Evolutionary conservation across 2,113 vertebrate genomes (phyloP).

Genomic region (Trematomus loennbergii): DNA sequence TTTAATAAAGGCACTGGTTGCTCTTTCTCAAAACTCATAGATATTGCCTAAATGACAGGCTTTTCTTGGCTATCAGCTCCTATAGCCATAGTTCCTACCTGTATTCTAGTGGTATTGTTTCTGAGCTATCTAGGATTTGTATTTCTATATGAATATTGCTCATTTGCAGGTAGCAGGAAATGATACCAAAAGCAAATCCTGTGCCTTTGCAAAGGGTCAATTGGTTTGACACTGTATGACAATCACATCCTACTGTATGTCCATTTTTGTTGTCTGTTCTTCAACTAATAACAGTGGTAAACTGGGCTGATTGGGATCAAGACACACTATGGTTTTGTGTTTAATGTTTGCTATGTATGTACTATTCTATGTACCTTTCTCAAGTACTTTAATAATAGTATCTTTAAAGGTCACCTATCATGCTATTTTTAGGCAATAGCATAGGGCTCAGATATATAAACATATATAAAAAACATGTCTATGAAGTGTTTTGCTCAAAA

Average conservation of each 20-base stretch:
- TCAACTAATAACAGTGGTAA: neutral
- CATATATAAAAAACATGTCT: no score
- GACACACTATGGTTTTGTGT: no score
- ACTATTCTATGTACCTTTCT: no score
- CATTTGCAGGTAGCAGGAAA: neutral
- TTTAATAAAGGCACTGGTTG: no score
- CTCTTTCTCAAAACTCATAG: neutral
- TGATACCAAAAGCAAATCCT: slow-evolving; percentile 9
- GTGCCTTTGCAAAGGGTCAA: slow-evolving; percentile 6
- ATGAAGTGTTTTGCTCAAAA: no score
- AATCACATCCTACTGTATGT: slow-evolving; percentile 12
- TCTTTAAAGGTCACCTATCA: no score
- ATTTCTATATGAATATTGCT: slow-evolving; percentile 15
- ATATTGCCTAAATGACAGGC: neutral
- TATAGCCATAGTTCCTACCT: neutral
- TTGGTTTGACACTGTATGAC: neutral
- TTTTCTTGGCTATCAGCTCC: slow-evolving; percentile 5
- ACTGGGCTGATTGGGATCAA: neutral
- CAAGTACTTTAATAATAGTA: no score
- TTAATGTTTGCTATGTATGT: neutral
- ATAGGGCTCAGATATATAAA: no score
- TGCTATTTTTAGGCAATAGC: no score
- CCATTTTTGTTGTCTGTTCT: slow-evolving; percentile 2
- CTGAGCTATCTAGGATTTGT: slow-evolving; percentile 6
- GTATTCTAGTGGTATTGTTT: neutral